phyloP scores from a whole-genome alignment of 2,797 vertebrate species.

The Rhadinocentrus ornatus region DNA sequence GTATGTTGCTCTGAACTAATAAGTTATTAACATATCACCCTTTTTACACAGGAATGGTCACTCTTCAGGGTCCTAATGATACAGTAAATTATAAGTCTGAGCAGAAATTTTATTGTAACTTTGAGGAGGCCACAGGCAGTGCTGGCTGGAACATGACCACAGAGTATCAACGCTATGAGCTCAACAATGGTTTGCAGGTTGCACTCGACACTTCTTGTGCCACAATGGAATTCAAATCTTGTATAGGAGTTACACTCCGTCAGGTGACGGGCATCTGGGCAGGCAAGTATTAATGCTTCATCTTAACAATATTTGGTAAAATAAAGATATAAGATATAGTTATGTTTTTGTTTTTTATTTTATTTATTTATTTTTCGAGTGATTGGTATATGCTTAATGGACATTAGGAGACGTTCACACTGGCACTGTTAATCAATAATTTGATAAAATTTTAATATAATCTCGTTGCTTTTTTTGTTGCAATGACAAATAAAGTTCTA shows the following conservation, averaged over 20 bases:
- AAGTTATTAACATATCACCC: too few species aligned
- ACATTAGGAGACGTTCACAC: too few species aligned
- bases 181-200: constrained; percentile 64
- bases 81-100: constrained; percentile 40
- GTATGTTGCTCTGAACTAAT: too few species aligned
- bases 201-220: rapidly evolving
- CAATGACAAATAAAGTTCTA: too few species aligned
- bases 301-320: neutral
- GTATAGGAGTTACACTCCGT: neutral
- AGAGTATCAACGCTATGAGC: rapidly evolving
- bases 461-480: too few species aligned
- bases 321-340: neutral
- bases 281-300: constrained; percentile 51
- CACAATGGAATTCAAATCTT: neutral
- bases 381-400: neutral
- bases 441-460: too few species aligned
- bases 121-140: constrained; percentile 12
- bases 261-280: constrained; percentile 45
- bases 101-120: constrained; percentile 49
- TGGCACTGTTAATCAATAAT: too few species aligned
- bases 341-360: neutral
- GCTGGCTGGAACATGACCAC: constrained; percentile 61
- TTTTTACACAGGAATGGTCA: constrained; percentile 68
- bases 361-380: neutral
- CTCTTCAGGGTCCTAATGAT: constrained; percentile 11